A percentile compares a stretch with the other conserved stretches of the same genome.
phyloP scores from a whole-genome alignment of 1,140 invertebrate species.

The Cydia amplana region DNA sequence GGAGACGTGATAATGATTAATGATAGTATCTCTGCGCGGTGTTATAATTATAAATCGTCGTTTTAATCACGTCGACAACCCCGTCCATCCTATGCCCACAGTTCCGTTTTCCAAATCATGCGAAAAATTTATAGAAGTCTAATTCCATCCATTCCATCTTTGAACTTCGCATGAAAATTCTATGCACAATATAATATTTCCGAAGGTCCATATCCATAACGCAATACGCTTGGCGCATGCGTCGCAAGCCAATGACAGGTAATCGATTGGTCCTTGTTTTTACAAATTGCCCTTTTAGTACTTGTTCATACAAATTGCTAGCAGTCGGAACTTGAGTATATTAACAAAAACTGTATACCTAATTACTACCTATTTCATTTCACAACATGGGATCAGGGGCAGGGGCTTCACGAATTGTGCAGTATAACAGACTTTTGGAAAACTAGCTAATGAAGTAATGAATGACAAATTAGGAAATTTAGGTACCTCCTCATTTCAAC shows the following conservation, averaged over 20 bases:
- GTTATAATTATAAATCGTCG: too few species aligned
- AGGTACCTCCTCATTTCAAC: neutral
- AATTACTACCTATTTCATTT: neutral
- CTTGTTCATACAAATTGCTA: neutral
- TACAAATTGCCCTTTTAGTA: slow-evolving; percentile 4
- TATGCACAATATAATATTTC: neutral
- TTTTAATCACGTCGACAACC: too few species aligned
- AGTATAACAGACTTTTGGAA: neutral
- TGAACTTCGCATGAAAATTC: neutral
- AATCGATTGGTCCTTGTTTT: neutral
- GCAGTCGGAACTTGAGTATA: too few species aligned
- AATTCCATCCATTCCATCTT: too few species aligned
- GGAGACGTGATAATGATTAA: too few species aligned
- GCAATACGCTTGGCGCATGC: neutral
- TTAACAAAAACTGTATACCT: too few species aligned
- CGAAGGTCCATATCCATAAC: slow-evolving; percentile 8
- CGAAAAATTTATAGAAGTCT: too few species aligned
- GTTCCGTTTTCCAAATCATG: too few species aligned
- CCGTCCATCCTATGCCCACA: too few species aligned
- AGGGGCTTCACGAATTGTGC: neutral
- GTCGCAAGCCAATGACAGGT: neutral
- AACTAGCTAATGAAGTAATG: neutral
- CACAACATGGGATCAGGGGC: neutral
- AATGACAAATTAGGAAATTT: neutral
- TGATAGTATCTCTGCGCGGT: too few species aligned